These are phyloP conservation scores for Nyctibius grandis DNA, from an alignment of 2,797 vertebrate species.

Conservation along the genomic window DNA sequence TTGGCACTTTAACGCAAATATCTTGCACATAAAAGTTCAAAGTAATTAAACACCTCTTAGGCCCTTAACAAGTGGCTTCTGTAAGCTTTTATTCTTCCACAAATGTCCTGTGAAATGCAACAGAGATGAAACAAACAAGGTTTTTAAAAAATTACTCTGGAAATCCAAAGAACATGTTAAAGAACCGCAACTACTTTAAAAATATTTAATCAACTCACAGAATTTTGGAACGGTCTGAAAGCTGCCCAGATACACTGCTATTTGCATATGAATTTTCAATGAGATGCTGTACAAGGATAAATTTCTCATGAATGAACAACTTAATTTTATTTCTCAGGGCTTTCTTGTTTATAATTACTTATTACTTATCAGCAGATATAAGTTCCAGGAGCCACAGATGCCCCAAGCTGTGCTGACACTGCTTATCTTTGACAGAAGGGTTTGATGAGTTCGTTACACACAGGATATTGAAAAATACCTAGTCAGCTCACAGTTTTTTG, in stretches of 20 bases:
- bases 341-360: not conserved
- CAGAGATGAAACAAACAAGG: not conserved
- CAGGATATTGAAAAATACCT: not conserved
- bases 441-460: not conserved
- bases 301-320: not conserved
- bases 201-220: not conserved
- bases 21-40: not conserved
- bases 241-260: not conserved
- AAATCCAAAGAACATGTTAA: not conserved
- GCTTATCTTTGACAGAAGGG: not conserved
- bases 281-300: not conserved
- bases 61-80: not conserved
- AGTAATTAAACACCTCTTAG: not conserved
- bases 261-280: not conserved
- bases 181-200: not conserved
- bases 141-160: not conserved
- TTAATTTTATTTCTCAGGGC: not conserved
- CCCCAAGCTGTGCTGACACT: not conserved
- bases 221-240: not conserved
- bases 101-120: not conserved
- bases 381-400: not conserved
- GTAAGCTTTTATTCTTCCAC: not conserved
- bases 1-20: not conserved
- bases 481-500: not conserved
- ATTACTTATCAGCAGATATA: not conserved